Evolutionary conservation across 2,113 vertebrate genomes (phyloP), one percentile per base, ranked within the genome.

Genomic region (Phyllostomus discolor): DNA sequence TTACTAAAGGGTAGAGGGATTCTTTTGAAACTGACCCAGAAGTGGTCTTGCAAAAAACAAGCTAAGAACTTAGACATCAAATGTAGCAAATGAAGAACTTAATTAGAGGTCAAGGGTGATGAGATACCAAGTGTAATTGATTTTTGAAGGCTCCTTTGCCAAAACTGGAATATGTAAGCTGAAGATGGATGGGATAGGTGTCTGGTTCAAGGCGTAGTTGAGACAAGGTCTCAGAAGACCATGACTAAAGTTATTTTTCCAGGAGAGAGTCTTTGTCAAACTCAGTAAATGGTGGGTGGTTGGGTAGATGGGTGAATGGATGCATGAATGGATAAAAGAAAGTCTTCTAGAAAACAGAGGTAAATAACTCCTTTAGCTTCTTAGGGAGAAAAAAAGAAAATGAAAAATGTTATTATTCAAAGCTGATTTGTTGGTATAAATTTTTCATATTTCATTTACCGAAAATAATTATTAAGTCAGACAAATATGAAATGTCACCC

Each of bases 391-490:
- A 26, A 26, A 67, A 76, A n/a, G 6, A 41, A 59, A 83, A 64
- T 7, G 2, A 54, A 87, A 96, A 66, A 11, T 12, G 5, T 78
- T 75, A 82, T 85, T 90, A 90, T 95, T 95, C 64, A 90, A 70
- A 90, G 59, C 19, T 93, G 28, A 95, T 73, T 82, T 96, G 70
- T 85, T 92, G 50, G 19, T 43, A 79, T 48, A 52, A 91, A 81
- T 67, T 79, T 12, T 79, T 73, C 15, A 33, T 82, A 79, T 88
- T 88, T 96, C 20, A 67, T 46, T 96, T 91, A 48, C 5, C 24
- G 76, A 82, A 97, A 80, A 80, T 95, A 94, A 57, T 95, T 73
- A 70, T 73, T 94, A 95, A 90, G 33, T 9, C 16, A 96, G 20
- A 43, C 52, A 59, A 97, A 95, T 86, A 88, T 50, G 57, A 94